Percentiles rank a stretch among this genome's conserved stretches.
phyloP scores from a whole-genome alignment of 2,113 vertebrate genomes.

The Falco punctatus region DNA sequence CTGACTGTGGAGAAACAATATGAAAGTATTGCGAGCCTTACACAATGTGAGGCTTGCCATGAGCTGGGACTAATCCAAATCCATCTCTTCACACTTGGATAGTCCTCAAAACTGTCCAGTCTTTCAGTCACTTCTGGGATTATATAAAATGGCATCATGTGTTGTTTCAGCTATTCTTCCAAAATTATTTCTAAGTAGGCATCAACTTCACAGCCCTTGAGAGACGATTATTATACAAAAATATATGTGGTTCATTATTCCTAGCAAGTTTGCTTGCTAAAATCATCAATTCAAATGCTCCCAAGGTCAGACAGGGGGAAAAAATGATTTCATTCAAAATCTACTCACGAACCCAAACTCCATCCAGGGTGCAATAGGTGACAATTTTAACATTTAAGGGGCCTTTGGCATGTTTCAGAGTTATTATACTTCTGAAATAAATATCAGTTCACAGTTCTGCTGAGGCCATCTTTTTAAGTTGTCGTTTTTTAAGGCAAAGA shows the following conservation, averaged over 20 bases:
- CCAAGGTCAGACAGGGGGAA: conserved; percentile 1
- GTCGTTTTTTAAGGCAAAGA: conserved; percentile 36
- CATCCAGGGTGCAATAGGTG: conserved; percentile 46
- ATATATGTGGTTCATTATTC: conserved; percentile 26
- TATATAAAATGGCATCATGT: conserved; percentile 74
- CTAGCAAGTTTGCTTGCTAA: conserved; percentile 25
- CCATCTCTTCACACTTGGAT: conserved; percentile 64
- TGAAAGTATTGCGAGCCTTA: conserved; percentile 1
- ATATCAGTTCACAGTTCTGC: conserved; percentile 9
- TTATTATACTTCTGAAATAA: conserved; percentile 51
- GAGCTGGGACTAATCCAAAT: conserved; percentile 61
- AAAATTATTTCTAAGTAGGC: conserved; percentile 57
- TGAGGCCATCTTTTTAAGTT: conserved; percentile 30
- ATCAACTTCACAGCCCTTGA: conserved; percentile 35
- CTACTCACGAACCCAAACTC: conserved; percentile 13
- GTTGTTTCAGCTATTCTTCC: conserved; percentile 69
- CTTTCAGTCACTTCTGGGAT: conserved; percentile 62
- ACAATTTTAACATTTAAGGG: conserved; percentile 27
- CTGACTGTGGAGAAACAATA: conserved; percentile 6
- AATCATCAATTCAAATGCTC: conserved; percentile 38
- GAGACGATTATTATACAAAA: conserved; percentile 43
- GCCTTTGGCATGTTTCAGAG: conserved; percentile 12
- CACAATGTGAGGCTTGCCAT: conserved; percentile 24
- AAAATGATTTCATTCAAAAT: conserved; percentile 44
- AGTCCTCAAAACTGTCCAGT: conserved; percentile 65